Percentiles rank a stretch among this genome's conserved stretches.
phyloP scores from a whole-genome alignment of 1,140 invertebrate species.

The Nephotettix cincticeps region DNA sequence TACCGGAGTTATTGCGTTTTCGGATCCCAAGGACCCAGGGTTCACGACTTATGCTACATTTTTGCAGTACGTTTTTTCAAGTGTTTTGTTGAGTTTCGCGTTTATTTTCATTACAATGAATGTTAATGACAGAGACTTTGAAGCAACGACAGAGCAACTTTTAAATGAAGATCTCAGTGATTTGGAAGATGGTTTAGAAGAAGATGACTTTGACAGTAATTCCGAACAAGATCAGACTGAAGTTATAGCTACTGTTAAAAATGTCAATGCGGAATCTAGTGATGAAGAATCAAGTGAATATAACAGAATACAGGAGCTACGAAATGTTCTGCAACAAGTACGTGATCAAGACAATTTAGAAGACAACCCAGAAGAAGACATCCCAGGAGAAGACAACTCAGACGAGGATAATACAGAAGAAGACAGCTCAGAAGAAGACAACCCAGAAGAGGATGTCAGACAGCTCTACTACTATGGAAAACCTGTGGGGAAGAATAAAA shows the following conservation, averaged over 20 bases:
- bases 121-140: constrained; percentile 6
- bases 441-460: background rate
- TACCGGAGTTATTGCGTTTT: background rate
- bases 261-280: background rate
- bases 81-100: background rate
- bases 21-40: background rate
- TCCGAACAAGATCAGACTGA: constrained; percentile 1
- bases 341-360: background rate
- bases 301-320: background rate
- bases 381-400: background rate
- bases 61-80: background rate
- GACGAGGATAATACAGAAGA: background rate
- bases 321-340: background rate
- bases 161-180: background rate
- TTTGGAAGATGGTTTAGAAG: background rate
- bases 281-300: constrained; percentile 2
- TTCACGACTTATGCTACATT: background rate
- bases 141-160: background rate
- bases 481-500: background rate
- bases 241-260: background rate
- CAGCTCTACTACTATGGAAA: background rate
- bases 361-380: background rate
- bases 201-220: constrained; percentile 5
- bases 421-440: too few species aligned
- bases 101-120: background rate